Evolutionary conservation across 2,797 vertebrate genomes (phyloP).

Genomic region (Argentina silus): DNA sequence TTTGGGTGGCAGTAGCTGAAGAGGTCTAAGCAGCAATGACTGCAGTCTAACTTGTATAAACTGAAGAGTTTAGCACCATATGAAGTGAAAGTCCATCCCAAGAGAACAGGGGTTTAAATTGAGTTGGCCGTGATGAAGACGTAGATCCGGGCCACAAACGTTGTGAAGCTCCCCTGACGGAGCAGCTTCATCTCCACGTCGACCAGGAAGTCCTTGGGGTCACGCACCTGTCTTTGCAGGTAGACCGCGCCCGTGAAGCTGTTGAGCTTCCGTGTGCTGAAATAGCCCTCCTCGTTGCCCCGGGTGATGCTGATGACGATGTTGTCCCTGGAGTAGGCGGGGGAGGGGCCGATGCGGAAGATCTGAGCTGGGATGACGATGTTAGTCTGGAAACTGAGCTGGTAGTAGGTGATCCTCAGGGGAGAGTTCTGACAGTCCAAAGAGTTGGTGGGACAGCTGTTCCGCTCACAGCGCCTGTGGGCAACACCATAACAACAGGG

Average conservation of each 20-base stretch:
- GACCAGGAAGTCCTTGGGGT: constrained; percentile 88
- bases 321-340: constrained; percentile 90
- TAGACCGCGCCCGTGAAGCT: constrained; percentile 91
- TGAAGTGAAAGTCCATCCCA: constrained; percentile 26
- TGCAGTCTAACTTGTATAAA: constrained; percentile 40
- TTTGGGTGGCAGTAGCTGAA: constrained; percentile 35
- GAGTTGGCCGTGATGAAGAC: constrained; percentile 90
- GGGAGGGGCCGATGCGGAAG: constrained; percentile 94
- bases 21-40: constrained; percentile 12
- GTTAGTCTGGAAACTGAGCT: constrained; percentile 94
- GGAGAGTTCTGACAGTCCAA: constrained; percentile 90
- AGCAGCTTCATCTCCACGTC: constrained; percentile 97
- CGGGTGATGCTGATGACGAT: constrained; percentile 87
- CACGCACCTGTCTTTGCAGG: constrained; percentile 84
- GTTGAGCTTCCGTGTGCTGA: constrained; percentile 90
- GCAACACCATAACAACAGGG: background rate
- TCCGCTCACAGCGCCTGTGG: constrained; percentile 89
- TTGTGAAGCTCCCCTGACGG: constrained; percentile 86
- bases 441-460: constrained; percentile 81
- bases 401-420: constrained; percentile 90
- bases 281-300: constrained; percentile 93
- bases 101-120: constrained; percentile 74
- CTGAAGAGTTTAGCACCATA: constrained; percentile 64
- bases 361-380: constrained; percentile 92
- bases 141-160: constrained; percentile 86